Percentiles rank a stretch among this genome's conserved stretches.
Evolutionary conservation across 2,113 vertebrate genomes (phyloP).

Genomic region (Tor tambroides): DNA sequence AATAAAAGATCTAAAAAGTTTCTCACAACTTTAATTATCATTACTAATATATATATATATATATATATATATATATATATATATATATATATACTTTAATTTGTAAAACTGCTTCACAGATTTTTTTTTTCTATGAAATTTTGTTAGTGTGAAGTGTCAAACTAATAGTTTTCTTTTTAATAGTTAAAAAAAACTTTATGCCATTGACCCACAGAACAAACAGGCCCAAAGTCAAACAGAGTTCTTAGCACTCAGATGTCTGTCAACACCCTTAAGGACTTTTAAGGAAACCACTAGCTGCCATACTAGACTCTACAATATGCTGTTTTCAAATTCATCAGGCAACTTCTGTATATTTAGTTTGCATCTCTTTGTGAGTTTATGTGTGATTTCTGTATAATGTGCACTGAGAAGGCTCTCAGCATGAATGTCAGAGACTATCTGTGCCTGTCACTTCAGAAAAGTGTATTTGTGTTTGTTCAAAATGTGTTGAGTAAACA

Average conservation of each 20-base stretch:
- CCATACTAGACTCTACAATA: neutral
- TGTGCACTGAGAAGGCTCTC: conserved; percentile 3
- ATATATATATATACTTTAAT: neutral
- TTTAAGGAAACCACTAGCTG: neutral
- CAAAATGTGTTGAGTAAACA: conserved; percentile 22
- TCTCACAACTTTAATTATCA: no score
- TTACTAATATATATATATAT: no score
- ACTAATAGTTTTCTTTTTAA: neutral
- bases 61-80: no score
- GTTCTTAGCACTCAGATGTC: neutral
- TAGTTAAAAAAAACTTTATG: neutral
- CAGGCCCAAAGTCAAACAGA: neutral
- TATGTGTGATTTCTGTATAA: neutral
- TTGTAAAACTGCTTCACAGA: neutral
- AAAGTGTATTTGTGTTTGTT: conserved; percentile 17
- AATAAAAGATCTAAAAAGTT: no score
- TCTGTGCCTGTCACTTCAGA: conserved; percentile 6
- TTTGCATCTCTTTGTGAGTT: neutral
- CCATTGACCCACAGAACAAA: neutral
- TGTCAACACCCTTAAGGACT: neutral
- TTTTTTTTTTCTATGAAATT: neutral
- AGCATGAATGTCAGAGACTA: neutral
- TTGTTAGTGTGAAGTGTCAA: neutral
- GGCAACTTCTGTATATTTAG: neutral
- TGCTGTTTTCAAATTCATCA: neutral